phyloP scores from a whole-genome alignment of 1,140 invertebrate genomes.

The Venustaconcha ellipsiformis region DNA sequence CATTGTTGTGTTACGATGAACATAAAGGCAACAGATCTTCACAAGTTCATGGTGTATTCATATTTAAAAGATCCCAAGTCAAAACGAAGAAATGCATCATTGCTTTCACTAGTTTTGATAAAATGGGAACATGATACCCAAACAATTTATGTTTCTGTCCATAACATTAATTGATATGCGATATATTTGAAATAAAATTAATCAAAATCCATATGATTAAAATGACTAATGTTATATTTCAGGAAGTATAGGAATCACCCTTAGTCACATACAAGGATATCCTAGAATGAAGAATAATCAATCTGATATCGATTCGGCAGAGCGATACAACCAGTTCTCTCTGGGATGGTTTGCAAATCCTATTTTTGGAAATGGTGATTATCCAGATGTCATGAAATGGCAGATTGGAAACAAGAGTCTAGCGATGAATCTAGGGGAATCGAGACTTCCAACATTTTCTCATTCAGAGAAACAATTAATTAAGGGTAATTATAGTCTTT shows the following conservation, averaged over 20 bases:
- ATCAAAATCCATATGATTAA: no score
- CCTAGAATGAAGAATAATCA: background rate
- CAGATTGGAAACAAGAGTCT: conserved; percentile 36
- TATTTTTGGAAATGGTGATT: conserved; percentile 59
- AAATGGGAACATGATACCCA: no score
- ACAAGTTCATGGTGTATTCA: no score
- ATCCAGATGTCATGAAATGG: conserved; percentile 61
- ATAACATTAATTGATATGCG: no score
- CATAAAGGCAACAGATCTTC: no score
- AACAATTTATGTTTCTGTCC: no score
- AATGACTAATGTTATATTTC: background rate
- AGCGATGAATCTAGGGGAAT: conserved; percentile 30
- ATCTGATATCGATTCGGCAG: conserved; percentile 27
- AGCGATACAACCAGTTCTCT: conserved; percentile 47
- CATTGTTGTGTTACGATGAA: no score
- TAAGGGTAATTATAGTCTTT: conserved; percentile 30
- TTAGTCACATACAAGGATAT: background rate
- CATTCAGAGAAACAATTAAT: conserved; percentile 30
- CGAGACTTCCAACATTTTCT: conserved; percentile 46
- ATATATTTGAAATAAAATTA: no score
- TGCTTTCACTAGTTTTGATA: no score
- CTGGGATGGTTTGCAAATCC: conserved; percentile 63
- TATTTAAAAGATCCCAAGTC: no score
- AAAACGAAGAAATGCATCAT: no score
- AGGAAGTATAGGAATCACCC: background rate